Evolutionary conservation across 2,797 vertebrate genomes (phyloP).

Genomic region (Anguilla pacifica): DNA sequence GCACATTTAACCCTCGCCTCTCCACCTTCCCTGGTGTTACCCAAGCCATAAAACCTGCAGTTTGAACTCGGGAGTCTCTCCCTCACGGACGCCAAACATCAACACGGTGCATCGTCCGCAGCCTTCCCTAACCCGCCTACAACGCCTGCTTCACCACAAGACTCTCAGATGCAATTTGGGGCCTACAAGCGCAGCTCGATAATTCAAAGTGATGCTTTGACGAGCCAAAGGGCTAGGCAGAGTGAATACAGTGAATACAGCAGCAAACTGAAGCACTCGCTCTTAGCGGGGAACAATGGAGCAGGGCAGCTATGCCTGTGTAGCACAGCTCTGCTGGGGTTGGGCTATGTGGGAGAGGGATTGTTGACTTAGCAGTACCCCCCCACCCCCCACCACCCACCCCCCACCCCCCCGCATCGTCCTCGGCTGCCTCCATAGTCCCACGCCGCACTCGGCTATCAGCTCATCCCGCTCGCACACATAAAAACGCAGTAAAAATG

Average conservation of each 20-base stretch:
- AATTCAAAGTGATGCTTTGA: background rate
- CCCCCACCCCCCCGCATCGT: constrained; percentile 35
- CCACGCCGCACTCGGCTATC: constrained; percentile 45
- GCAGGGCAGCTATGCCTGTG: constrained; percentile 43
- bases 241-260: background rate
- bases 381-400: background rate
- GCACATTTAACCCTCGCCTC: constrained; percentile 42
- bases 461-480: constrained; percentile 49
- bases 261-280: background rate
- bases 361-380: constrained; percentile 52
- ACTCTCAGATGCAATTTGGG: background rate
- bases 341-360: constrained; percentile 48
- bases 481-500: constrained; percentile 51
- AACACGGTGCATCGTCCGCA: background rate
- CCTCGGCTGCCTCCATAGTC: constrained; percentile 52
- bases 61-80: background rate
- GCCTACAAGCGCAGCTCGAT: background rate
- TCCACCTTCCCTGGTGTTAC: background rate
- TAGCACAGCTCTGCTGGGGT: constrained; percentile 44
- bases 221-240: background rate
- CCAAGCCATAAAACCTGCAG: background rate
- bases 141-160: background rate
- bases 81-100: background rate
- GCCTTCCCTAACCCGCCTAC: constrained; percentile 18
- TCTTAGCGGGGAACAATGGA: constrained; percentile 22